Percentiles rank a stretch among this genome's conserved stretches.
These are phyloP conservation scores for Drosophila funebris DNA, from an alignment of 1,140 invertebrate genomes.

Conservation along the genomic window DNA sequence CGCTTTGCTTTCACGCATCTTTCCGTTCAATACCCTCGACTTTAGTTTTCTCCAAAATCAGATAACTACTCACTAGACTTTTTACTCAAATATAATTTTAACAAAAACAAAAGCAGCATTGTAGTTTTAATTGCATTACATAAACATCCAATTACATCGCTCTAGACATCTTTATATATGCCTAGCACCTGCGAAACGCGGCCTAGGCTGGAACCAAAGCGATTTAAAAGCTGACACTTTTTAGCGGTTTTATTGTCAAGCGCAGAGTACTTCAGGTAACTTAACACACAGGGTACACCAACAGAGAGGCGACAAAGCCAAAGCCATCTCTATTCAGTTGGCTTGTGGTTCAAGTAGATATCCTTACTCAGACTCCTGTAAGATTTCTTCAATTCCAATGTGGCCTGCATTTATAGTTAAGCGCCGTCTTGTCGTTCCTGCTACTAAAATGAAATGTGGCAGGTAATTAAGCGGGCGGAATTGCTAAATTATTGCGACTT, in stretches of 20 bases:
- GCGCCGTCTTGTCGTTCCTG: background rate
- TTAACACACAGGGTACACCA: background rate
- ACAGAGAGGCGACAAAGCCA: background rate
- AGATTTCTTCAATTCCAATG: conserved; percentile 21
- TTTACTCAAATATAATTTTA: background rate
- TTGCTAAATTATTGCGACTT: conserved; percentile 82
- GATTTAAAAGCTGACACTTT: no score
- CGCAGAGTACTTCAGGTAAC: background rate
- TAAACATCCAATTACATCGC: no score
- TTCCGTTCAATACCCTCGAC: no score
- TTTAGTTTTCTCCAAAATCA: no score
- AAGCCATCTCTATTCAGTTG: background rate
- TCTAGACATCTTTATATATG: no score
- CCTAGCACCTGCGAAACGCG: no score
- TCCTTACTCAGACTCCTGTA: background rate
- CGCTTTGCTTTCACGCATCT: no score
- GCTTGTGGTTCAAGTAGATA: background rate
- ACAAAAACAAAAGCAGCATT: no score
- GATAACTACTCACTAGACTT: background rate
- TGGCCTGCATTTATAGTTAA: conserved; percentile 4
- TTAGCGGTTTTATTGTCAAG: background rate
- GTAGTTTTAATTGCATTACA: no score
- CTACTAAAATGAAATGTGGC: conserved; percentile 79
- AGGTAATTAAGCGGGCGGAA: conserved; percentile 81
- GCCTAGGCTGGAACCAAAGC: no score